Evolutionary conservation across 2,113 vertebrate species (phyloP).

Genomic region (Salvelinus sp.): DNA sequence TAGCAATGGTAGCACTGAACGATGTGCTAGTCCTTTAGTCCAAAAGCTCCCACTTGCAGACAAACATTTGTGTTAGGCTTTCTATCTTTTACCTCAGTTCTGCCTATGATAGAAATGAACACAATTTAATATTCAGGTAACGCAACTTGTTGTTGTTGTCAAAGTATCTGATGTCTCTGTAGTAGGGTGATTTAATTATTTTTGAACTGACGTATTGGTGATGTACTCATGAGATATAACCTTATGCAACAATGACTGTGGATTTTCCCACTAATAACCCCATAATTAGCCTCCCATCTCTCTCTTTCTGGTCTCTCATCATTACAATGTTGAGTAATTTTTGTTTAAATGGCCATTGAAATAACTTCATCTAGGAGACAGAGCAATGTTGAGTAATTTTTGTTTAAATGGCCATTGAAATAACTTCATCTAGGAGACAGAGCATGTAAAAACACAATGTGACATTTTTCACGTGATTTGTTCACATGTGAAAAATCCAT

Average conservation of each 20-base stretch:
- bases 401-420: no score
- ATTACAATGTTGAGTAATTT: slow-evolving; percentile 5
- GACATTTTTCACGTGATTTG: no score
- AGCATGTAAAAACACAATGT: no score
- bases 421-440: no score
- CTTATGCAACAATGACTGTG: not conserved
- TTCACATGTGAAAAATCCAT: no score
- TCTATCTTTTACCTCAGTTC: not conserved
- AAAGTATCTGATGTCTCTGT: no score
- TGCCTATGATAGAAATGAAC: not conserved
- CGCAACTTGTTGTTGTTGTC: no score
- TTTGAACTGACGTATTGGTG: no score
- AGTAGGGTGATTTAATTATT: no score
- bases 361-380: no score
- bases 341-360: no score
- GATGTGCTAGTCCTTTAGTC: slow-evolving; percentile 12
- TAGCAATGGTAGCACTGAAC: slow-evolving; percentile 21
- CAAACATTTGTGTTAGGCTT: slow-evolving; percentile 9
- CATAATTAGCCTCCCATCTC: not conserved
- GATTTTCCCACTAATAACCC: not conserved
- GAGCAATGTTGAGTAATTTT: not conserved
- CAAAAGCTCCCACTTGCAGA: slow-evolving; percentile 7
- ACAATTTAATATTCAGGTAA: no score
- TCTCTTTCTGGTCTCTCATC: slow-evolving; percentile 15
- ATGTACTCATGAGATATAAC: slow-evolving; percentile 1